Evolutionary conservation across 2,797 vertebrate genomes (phyloP), one percentile per base, ranked within the genome.

Genomic region (Triplophysa bombifrons): DNA sequence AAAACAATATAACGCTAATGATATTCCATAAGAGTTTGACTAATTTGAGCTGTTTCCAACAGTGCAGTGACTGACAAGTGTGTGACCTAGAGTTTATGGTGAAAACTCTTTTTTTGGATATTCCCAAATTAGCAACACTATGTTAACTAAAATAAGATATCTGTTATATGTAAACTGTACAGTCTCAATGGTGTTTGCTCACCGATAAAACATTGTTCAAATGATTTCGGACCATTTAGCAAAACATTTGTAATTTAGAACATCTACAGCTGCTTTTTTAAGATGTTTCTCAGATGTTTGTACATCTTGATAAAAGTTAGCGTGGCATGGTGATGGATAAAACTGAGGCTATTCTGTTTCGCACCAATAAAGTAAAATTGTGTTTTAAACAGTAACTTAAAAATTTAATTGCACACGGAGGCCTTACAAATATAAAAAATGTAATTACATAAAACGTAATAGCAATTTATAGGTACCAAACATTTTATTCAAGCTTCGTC

Each of bases 381-480:
- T 5, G 12, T 25, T 56, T 22, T 6, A 61, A 61, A 27, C 5
- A 61, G 14, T 41, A 3, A 41, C 30, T 38, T 30, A 34, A 63
- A 58, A 22, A 58, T 25, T 14, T 19, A 9, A 41, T 19, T 9
- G 9, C 41, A 72, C 22, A n/a, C 16, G 12, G 6, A 8, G 55
- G n/a, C 25, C 41, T 60, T 41, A 46, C 22, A 79, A 22, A 44
- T 48, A 55, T 13, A 53, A 5, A 53, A 61, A 61, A 61, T 16
- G 6, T 3, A 34, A 63, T 30, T 63, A 61, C 27, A 61, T 30
- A 60, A 61, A 61, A 60, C 61, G 20, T 58, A 67, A 41, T 25
- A 48, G 80, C 41, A 76, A 27, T 71, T 44, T n/a, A 25, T 30
- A 51, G 3, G 1, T 50, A 67, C 17, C n/a, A 53, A n/a, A 48